Evolutionary conservation across 2,797 vertebrate species (phyloP).

Genomic region (Catamblyrhynchus diadema): DNA sequence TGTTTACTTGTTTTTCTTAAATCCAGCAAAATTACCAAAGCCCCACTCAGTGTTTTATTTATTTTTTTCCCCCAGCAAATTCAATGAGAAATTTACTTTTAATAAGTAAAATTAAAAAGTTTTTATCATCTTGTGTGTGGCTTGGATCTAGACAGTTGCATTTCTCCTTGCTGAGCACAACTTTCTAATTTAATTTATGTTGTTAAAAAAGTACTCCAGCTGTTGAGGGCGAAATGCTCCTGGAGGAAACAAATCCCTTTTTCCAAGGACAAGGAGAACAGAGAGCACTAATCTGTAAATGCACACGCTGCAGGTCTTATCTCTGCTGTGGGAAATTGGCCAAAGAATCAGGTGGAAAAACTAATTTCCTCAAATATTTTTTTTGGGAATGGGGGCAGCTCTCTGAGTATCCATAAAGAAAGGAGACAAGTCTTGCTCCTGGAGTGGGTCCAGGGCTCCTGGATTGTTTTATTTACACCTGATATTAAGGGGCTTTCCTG

Average conservation of each 20-base stretch:
- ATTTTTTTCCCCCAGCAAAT: background rate
- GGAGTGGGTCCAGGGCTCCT: background rate
- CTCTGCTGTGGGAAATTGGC: constrained; percentile 1
- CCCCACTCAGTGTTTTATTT: background rate
- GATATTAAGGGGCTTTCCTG: background rate
- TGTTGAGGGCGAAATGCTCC: background rate
- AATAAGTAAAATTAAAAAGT: constrained; percentile 22
- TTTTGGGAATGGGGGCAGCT: background rate
- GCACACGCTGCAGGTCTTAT: constrained; percentile 9
- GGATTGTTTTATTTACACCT: constrained; percentile 37
- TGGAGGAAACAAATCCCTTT: background rate
- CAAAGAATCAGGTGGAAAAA: constrained; percentile 41
- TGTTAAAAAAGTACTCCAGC: background rate
- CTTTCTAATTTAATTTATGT: background rate
- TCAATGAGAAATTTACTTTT: background rate
- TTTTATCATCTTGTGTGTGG: background rate
- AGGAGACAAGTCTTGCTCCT: background rate
- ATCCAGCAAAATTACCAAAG: background rate
- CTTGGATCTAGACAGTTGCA: background rate
- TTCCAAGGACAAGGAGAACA: background rate
- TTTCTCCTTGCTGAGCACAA: background rate
- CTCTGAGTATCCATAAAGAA: background rate
- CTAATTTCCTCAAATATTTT: constrained; percentile 3
- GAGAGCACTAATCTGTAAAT: constrained; percentile 32
- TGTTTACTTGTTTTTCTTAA: background rate